Conservation (phyloP, 1,140 invertebrate genomes). For the Euura saliciscinereae region DNA sequence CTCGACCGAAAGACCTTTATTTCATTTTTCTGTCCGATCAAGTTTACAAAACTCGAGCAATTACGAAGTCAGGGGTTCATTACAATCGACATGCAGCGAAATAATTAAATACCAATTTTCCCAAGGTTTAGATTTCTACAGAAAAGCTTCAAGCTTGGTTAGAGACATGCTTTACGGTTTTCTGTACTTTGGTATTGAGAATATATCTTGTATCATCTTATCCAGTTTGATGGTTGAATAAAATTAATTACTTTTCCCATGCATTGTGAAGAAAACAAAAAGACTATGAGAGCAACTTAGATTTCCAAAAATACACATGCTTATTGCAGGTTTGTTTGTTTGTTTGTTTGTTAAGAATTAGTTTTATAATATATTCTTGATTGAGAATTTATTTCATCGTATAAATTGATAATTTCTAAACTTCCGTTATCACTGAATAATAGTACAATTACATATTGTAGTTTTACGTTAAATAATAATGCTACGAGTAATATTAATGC, state of each 20-base stretch:
- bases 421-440: conserved; percentile 34
- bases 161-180: too few species aligned
- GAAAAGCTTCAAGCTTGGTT: too few species aligned
- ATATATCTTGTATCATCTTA: too few species aligned
- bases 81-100: too few species aligned
- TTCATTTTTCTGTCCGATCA: too few species aligned
- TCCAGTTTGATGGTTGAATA: too few species aligned
- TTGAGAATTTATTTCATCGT: conserved; percentile 39
- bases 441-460: conserved; percentile 53
- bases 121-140: too few species aligned
- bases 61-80: too few species aligned
- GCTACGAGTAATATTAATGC: conserved; percentile 36
- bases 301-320: conserved; percentile 45
- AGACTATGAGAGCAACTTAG: conserved; percentile 33
- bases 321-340: conserved; percentile 39
- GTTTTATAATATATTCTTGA: conserved; percentile 25
- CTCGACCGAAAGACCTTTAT: too few species aligned
- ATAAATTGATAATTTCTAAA: conserved; percentile 31
- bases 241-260: conserved; percentile 22
- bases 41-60: too few species aligned
- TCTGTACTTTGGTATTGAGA: too few species aligned
- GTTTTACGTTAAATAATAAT: conserved; percentile 50
- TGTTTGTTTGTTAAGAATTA: conserved; percentile 5
- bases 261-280: conserved; percentile 26
- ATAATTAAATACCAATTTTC: too few species aligned